phyloP scores from a whole-genome alignment of 2,888 invertebrate genomes.

The Acrobeloides nanus region DNA sequence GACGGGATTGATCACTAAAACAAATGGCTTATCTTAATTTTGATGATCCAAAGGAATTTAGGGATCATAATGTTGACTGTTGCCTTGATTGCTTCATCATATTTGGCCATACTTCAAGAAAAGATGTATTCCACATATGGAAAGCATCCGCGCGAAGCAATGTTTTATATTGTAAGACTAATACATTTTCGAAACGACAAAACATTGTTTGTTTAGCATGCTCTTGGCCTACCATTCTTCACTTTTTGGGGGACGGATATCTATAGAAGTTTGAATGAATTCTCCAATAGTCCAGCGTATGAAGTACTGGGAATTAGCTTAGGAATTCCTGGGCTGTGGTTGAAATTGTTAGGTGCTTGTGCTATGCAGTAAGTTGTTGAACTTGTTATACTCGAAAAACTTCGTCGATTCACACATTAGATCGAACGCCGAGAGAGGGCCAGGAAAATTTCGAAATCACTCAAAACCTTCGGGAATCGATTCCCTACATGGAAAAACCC shows the following conservation, averaged over 20 bases:
- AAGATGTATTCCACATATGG: constrained; percentile 63
- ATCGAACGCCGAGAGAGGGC: no score
- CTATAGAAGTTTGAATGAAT: constrained; percentile 68
- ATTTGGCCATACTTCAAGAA: constrained; percentile 61
- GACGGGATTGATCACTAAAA: no score
- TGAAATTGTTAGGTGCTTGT: constrained; percentile 36
- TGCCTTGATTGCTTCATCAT: constrained; percentile 81
- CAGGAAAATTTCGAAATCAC: no score
- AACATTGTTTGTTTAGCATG: constrained; percentile 62
- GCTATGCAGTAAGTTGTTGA: constrained; percentile 40
- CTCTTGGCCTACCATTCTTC: constrained; percentile 82
- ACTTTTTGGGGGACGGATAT: constrained; percentile 72
- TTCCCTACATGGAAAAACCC: no score
- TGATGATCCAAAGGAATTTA: no score
- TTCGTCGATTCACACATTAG: no score
- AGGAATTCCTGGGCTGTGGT: constrained; percentile 41
- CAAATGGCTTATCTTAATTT: no score
- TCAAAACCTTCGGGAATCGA: no score
- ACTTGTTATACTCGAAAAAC: no score
- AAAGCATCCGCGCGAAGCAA: constrained; percentile 71
- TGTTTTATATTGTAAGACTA: constrained; percentile 58
- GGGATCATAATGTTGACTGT: constrained; percentile 66
- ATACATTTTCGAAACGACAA: no score
- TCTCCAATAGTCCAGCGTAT: constrained; percentile 58
- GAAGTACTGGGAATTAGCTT: constrained; percentile 16